A percentile compares a stretch with the other conserved stretches of the same genome.
phyloP scores from a whole-genome alignment of 2,888 invertebrate genomes.

The Biston stratarius region DNA sequence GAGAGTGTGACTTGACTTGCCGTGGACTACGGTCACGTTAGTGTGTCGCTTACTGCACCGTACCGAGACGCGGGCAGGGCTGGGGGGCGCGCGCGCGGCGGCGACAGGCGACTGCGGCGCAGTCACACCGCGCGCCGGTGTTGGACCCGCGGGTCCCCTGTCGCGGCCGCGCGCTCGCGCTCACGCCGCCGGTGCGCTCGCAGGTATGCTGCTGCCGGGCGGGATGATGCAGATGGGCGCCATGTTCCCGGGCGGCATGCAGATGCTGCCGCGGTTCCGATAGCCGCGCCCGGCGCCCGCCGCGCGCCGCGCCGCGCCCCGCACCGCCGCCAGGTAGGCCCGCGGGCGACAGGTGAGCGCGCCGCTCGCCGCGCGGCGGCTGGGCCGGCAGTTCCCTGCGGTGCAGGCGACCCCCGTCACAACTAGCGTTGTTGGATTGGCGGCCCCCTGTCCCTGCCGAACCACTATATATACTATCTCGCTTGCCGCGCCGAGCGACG shows the following conservation, averaged over 20 bases:
- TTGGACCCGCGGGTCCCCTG: conserved; percentile 57
- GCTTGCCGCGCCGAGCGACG: conserved; percentile 3
- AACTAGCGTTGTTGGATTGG: conserved; percentile 85
- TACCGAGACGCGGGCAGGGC: conserved; percentile 1
- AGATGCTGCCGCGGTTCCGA: conserved; percentile 95
- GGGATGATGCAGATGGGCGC: conserved; percentile 79
- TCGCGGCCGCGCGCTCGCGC: conserved; percentile 36
- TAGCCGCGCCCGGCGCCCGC: conserved; percentile 79
- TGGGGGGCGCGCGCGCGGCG: conserved; percentile 29
- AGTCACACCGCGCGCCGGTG: conserved; percentile 74
- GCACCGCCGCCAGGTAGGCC: conserved; percentile 45
- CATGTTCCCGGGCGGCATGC: conserved; percentile 82
- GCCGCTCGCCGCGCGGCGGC: conserved; percentile 56
- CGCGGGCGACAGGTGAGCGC: conserved; percentile 65
- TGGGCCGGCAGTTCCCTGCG: conserved; percentile 88
- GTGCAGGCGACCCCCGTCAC: conserved; percentile 80
- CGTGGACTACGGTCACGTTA: neutral
- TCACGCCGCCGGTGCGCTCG: conserved; percentile 53
- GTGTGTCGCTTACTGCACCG: conserved; percentile 79
- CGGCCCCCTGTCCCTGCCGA: conserved; percentile 81
- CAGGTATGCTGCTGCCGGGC: conserved; percentile 83
- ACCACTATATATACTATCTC: conserved; percentile 2
- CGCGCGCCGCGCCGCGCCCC: conserved; percentile 54
- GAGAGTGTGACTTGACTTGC: conserved; percentile 46
- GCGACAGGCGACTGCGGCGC: conserved; percentile 66